A percentile compares a stretch with the other conserved stretches of the same genome.
phyloP scores from a whole-genome alignment of 2,113 vertebrate species.

The Notothenia rossii region DNA sequence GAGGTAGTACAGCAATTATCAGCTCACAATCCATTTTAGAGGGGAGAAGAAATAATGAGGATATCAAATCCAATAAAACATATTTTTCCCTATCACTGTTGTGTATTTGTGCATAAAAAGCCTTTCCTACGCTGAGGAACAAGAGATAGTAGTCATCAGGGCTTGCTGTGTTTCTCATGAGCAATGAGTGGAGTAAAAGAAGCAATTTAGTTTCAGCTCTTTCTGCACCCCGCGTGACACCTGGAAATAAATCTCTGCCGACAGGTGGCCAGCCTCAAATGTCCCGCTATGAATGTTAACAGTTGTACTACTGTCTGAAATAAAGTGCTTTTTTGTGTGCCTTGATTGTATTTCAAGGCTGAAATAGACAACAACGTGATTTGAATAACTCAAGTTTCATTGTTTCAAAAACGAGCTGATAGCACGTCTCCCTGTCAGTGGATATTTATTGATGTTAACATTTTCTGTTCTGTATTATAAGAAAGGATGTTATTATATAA shows the following conservation, averaged over 20 bases:
- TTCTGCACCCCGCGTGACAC: slow-evolving; percentile 5
- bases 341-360: slow-evolving; percentile 12
- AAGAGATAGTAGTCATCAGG: slow-evolving; percentile 23
- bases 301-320: not conserved
- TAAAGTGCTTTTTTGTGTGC: not conserved
- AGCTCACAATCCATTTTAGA: slow-evolving; percentile 36
- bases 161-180: slow-evolving; percentile 27
- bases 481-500: not conserved
- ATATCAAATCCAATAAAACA: slow-evolving; percentile 11
- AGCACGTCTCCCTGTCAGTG: not conserved
- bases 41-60: slow-evolving; percentile 24
- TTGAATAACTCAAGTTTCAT: not conserved
- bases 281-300: slow-evolving; percentile 24
- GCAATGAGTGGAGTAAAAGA: slow-evolving; percentile 16
- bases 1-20: slow-evolving; percentile 42
- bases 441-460: slow-evolving; percentile 27
- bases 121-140: not conserved
- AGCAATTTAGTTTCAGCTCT: slow-evolving; percentile 20
- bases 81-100: slow-evolving; percentile 12
- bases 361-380: not conserved
- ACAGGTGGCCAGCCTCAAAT: slow-evolving; percentile 28
- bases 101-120: slow-evolving; percentile 1
- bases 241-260: slow-evolving; percentile 21
- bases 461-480: not conserved
- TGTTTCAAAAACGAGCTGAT: not conserved